Evolutionary conservation across 2,888 invertebrate species (phyloP), one percentile per base, ranked within the genome.

Genomic region (Sussaba pulchella): DNA sequence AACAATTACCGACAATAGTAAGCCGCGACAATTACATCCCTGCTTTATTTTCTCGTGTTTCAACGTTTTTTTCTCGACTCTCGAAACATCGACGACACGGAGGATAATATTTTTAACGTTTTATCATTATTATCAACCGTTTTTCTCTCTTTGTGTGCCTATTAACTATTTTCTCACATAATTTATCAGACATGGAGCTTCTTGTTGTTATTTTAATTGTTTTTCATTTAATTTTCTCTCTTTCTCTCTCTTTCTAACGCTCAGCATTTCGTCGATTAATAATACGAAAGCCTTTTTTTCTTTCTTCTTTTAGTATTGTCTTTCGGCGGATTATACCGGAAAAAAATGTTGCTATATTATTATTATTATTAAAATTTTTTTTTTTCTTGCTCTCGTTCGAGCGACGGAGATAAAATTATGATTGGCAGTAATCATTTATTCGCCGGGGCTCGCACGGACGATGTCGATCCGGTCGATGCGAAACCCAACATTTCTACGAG

Each of bases 251-350:
- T 47, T 2, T 50, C 47, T 41, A 14, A 26, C 12, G 14, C 5
- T 19, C 50, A 24, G 61, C 61, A 14, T 61, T 36, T 61, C 59
- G 61, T 61, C 50, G 14, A 24, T 24, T 24, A 10, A 57, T 17
- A 36, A 17, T 36, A 12, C 47, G 54, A 43, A 52, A n/a, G 36
- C 10, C 24, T 10, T 50, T 12, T 14, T 57, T 5, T 36, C 12
- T 4, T 43, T 31, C n/a, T 47, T 64, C 59, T 26, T 61, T 61
- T 36, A 50, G 71, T 72, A 72, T 72, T 72, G 71, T 72, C 71
- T 59, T 71, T 61, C 71, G 50, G 71, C 71, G 61, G 61, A 14
- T 50, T 36, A 10, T 17, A 63, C 26, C 26, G 41, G 31, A 39
- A 72, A 31, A 39, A 61, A 61, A 61, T 50, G 45, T 59, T n/a